phyloP scores from a whole-genome alignment of 2,113 vertebrate genomes.

The Onychorhynchus coronatus region DNA sequence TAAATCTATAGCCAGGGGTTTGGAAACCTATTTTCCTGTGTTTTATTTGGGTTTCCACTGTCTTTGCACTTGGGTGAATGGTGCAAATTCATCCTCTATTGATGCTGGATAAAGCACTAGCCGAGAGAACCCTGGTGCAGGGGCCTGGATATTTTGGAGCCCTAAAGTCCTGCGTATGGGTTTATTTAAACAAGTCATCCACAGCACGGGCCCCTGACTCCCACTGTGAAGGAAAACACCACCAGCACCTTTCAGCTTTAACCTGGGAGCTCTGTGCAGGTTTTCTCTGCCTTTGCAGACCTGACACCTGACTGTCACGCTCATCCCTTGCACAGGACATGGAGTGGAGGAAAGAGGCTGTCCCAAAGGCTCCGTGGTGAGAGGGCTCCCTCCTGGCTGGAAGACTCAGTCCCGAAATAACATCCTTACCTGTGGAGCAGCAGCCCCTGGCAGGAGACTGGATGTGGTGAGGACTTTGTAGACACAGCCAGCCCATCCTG shows the following conservation, averaged over 20 bases:
- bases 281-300: neutral
- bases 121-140: neutral
- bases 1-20: constrained; percentile 36
- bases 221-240: neutral
- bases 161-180: neutral
- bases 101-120: neutral
- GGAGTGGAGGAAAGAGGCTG: neutral
- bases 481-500: neutral
- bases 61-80: constrained; percentile 48
- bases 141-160: neutral
- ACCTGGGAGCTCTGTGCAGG: neutral
- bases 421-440: neutral
- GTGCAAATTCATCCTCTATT: constrained; percentile 44
- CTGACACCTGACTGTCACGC: neutral
- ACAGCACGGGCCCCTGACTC: neutral
- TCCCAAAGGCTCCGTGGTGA: neutral
- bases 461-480: neutral
- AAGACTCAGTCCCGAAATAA: neutral
- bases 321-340: rapidly evolving
- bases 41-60: constrained; percentile 67
- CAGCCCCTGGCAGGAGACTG: neutral
- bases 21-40: constrained; percentile 62
- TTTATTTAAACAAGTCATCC: constrained; percentile 10
- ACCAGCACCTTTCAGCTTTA: neutral
- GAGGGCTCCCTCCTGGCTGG: neutral